Percentiles rank a stretch among this genome's conserved stretches.
Evolutionary conservation across 2,113 vertebrate species (phyloP).

Genomic region (Trematomus loennbergii): DNA sequence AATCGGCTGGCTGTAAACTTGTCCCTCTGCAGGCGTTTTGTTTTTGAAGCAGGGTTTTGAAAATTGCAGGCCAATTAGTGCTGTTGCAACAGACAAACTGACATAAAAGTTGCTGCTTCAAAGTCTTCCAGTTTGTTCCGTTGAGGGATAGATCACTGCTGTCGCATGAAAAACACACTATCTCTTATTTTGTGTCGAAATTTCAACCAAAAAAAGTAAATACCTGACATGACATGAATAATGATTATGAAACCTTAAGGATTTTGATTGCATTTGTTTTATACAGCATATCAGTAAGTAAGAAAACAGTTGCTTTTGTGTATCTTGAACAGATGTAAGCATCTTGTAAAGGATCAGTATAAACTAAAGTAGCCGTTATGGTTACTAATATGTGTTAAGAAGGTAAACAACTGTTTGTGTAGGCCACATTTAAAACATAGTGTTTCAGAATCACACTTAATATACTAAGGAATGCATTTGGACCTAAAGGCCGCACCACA

Average conservation of each 20-base stretch:
- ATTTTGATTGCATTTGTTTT: neutral
- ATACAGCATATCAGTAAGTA: neutral
- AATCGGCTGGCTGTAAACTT: conserved; percentile 54
- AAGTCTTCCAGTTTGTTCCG: conserved; percentile 27
- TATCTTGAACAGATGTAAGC: neutral
- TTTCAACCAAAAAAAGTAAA: neutral
- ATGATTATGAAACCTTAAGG: neutral
- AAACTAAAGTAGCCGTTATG: neutral
- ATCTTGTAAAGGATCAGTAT: neutral
- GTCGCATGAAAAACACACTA: neutral
- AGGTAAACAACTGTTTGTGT: neutral
- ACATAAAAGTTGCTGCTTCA: conserved; percentile 31
- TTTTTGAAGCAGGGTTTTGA: conserved; percentile 18
- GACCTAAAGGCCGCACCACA: neutral
- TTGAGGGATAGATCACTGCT: conserved; percentile 10
- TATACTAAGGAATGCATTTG: conserved; percentile 5
- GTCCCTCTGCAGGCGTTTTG: conserved; percentile 19
- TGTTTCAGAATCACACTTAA: neutral
- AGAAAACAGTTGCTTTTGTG: neutral
- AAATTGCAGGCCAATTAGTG: conserved; percentile 56
- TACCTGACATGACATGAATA: neutral
- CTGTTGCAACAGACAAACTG: conserved; percentile 30
- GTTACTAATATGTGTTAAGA: neutral
- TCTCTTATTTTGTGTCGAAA: neutral
- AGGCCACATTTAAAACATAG: neutral